Evolutionary conservation across 2,888 invertebrate genomes (phyloP).

Genomic region (Eilema sororculum): DNA sequence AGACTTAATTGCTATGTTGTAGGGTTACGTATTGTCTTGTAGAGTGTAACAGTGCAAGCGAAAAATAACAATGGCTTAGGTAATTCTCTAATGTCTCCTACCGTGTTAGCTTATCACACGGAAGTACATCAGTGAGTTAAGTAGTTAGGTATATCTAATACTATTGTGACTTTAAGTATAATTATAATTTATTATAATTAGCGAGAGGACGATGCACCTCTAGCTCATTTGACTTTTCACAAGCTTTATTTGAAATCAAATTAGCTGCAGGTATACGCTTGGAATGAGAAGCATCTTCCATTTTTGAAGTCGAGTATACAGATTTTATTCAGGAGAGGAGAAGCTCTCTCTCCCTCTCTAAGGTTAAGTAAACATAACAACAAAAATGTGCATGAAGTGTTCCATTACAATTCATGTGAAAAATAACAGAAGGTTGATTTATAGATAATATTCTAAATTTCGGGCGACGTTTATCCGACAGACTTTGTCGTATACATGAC

Average conservation of each 20-base stretch:
- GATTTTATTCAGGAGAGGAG: no score
- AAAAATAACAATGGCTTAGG: slow-evolving; percentile 34
- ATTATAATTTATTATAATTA: slow-evolving; percentile 21
- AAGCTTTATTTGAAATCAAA: background rate
- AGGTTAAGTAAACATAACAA: no score
- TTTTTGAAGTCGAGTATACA: no score
- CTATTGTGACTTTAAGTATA: slow-evolving; percentile 19
- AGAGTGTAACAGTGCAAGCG: slow-evolving; percentile 1
- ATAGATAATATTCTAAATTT: slow-evolving; percentile 1
- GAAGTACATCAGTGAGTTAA: slow-evolving; percentile 26
- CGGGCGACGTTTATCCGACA: background rate
- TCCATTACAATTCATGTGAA: background rate
- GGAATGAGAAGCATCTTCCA: no score
- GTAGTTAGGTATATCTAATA: slow-evolving; percentile 26
- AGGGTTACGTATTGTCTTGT: slow-evolving; percentile 10
- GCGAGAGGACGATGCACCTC: slow-evolving; percentile 13
- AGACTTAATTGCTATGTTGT: background rate
- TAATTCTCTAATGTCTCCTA: slow-evolving; percentile 24
- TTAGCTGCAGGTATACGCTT: no score
- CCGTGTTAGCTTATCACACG: slow-evolving; percentile 20
- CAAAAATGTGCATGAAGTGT: no score
- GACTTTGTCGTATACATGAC: background rate
- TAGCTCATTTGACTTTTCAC: background rate
- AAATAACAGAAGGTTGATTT: background rate
- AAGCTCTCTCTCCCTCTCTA: no score